These are phyloP conservation scores for Oxyteleia sp. DNA, from an alignment of 2,888 invertebrate species.

Conservation along the genomic window DNA sequence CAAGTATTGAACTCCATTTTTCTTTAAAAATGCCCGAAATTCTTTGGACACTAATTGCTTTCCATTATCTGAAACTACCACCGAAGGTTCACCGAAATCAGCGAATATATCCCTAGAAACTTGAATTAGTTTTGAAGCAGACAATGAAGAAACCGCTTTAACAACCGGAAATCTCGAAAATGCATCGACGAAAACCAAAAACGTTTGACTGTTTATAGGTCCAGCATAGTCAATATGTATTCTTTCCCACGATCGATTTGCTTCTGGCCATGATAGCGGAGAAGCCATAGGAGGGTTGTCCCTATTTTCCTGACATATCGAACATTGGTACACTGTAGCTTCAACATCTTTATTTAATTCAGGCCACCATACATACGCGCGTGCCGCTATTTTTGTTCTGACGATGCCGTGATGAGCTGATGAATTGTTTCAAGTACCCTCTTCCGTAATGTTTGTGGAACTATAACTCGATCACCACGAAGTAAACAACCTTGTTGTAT, in stretches of 20 bases:
- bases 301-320: conserved; percentile 1
- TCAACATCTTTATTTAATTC: conserved; percentile 11
- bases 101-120: background rate
- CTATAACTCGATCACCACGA: conserved; percentile 5
- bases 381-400: conserved; percentile 3
- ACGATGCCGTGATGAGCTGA: conserved; percentile 26
- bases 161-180: conserved; percentile 6
- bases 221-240: conserved; percentile 8
- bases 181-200: background rate
- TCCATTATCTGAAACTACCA: no score
- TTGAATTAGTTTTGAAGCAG: background rate
- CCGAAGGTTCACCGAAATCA: conserved; percentile 5
- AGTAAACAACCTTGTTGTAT: conserved; percentile 7
- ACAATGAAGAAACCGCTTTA: no score
- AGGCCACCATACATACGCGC: conserved; percentile 24
- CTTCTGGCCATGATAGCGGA: background rate
- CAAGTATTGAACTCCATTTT: background rate
- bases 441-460: background rate
- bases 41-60: background rate
- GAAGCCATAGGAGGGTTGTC: background rate
- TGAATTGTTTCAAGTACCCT: conserved; percentile 17
- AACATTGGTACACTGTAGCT: background rate
- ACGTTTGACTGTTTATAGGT: no score
- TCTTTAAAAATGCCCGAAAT: background rate
- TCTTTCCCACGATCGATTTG: conserved; percentile 3